Percentiles rank a stretch among this genome's conserved stretches.
phyloP scores from a whole-genome alignment of 2,797 vertebrate species.

The Sitta carolinensis region DNA sequence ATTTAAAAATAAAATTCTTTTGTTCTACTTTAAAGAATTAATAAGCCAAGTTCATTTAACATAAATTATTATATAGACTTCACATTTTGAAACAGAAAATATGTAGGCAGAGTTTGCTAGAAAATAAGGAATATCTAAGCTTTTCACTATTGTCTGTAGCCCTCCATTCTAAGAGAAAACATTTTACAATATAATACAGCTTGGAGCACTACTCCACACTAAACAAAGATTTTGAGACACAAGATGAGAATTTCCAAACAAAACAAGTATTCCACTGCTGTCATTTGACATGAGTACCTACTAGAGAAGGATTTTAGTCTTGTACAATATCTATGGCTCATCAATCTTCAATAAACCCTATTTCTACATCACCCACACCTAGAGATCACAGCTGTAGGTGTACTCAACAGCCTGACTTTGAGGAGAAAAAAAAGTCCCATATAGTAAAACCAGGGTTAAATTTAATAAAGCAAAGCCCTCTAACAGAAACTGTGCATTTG shows the following conservation, averaged over 20 bases:
- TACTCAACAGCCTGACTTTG: not conserved
- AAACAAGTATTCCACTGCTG: not conserved
- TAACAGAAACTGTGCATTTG: not conserved
- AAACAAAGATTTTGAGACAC: not conserved
- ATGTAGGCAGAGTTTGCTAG: not conserved
- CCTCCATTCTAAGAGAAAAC: not conserved
- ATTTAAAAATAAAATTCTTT: not conserved
- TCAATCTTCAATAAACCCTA: not conserved
- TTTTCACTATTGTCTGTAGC: not conserved
- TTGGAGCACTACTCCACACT: not conserved
- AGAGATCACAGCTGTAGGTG: not conserved
- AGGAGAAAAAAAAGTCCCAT: accelerated
- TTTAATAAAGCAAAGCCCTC: not conserved
- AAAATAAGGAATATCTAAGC: not conserved
- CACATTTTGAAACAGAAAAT: not conserved
- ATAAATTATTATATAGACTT: not conserved
- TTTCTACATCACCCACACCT: not conserved
- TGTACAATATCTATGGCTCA: not conserved
- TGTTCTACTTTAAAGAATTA: not conserved
- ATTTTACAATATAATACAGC: not conserved
- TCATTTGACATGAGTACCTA: not conserved
- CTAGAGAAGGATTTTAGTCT: not conserved
- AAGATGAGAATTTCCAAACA: not conserved
- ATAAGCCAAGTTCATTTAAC: not conserved
- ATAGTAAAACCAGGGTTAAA: not conserved